Conservation (phyloP, 2,888 invertebrate species). For the Idaea dimidiata region DNA sequence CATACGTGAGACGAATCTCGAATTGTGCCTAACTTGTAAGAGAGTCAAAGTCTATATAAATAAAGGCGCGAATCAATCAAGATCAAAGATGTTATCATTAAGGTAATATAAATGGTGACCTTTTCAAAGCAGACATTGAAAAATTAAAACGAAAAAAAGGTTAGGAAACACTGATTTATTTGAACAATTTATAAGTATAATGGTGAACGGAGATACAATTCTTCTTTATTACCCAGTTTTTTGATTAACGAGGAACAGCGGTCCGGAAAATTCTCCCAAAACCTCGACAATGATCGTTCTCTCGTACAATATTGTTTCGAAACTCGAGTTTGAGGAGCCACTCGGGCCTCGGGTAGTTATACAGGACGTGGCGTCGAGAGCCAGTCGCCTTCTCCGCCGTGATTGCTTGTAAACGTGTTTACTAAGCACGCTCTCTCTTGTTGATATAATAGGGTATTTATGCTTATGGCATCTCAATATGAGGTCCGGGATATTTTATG, state of each 20-base stretch:
- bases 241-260: conserved; percentile 25
- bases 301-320: conserved; percentile 20
- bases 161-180: conserved; percentile 15
- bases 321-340: conserved; percentile 20
- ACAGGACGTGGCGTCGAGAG: conserved; percentile 13
- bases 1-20: too few species aligned
- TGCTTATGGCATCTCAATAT: conserved; percentile 5
- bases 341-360: conserved; percentile 19
- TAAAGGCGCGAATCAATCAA: neutral
- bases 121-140: neutral
- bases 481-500: neutral
- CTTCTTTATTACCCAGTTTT: conserved; percentile 24
- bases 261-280: conserved; percentile 23
- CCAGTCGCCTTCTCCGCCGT: conserved; percentile 12
- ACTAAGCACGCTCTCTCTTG: conserved; percentile 25
- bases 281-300: conserved; percentile 19
- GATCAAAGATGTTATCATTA: neutral
- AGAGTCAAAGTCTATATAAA: neutral
- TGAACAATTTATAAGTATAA: conserved; percentile 13
- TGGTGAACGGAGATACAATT: conserved; percentile 15
- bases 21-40: neutral
- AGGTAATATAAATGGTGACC: neutral
- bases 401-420: conserved; percentile 35
- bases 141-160: conserved; percentile 9
- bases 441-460: conserved; percentile 15